A percentile compares a stretch with the other conserved stretches of the same genome.
phyloP scores from a whole-genome alignment of 1,140 invertebrate genomes.

The Brachionus sp. region DNA sequence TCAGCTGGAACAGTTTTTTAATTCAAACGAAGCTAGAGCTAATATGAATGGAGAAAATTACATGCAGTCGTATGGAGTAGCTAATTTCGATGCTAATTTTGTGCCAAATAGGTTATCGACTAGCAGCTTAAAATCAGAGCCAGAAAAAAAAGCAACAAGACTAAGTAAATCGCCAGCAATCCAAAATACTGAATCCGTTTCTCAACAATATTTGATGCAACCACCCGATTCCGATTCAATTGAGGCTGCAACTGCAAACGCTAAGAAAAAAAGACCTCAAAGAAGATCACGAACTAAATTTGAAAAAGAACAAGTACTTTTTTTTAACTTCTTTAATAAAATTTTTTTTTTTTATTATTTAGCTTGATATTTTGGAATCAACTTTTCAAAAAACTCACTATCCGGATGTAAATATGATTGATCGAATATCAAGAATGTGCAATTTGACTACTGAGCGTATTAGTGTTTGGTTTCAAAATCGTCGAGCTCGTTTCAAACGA shows the following conservation, averaged over 20 bases:
- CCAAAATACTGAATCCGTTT: background rate
- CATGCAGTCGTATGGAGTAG: background rate
- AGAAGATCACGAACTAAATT: constrained; percentile 43
- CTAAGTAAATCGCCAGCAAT: background rate
- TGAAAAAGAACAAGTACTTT: constrained; percentile 33
- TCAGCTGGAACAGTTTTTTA: background rate
- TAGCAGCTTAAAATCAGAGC: background rate
- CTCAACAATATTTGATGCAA: constrained; percentile 31
- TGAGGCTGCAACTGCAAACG: constrained; percentile 1
- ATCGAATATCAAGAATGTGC: constrained; percentile 2
- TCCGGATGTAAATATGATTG: constrained; percentile 40
- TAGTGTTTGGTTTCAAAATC: constrained; percentile 46
- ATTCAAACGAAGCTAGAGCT: background rate
- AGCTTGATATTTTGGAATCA: constrained; percentile 36
- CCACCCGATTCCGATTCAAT: constrained; percentile 41
- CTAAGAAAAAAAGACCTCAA: constrained; percentile 1
- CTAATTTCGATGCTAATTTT: constrained; percentile 20
- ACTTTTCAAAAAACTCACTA: constrained; percentile 36
- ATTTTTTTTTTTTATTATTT: background rate
- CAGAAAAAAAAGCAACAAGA: background rate
- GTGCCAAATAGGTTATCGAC: background rate
- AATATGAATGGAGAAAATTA: constrained; percentile 4
- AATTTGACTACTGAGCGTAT: constrained; percentile 39
- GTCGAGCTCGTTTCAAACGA: constrained; percentile 40
- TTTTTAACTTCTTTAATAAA: background rate